These are phyloP conservation scores for Takifugu bimaculatus DNA, from an alignment of 2,113 vertebrate species.

Conservation along the genomic window DNA sequence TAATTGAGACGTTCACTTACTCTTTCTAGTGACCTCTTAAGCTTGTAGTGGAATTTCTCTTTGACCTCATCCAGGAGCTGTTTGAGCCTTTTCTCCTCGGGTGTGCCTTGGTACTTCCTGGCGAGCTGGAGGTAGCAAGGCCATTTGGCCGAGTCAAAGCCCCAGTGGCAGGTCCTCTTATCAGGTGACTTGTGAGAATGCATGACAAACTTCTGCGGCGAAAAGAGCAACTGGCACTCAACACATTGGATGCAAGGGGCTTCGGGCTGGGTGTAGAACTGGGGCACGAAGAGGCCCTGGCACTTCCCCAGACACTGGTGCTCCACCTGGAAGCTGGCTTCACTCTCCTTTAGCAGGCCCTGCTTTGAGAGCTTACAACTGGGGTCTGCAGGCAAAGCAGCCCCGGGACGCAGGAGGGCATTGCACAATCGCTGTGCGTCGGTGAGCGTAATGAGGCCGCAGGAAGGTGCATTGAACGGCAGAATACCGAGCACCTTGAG, in stretches of 20 bases:
- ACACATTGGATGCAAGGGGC: constrained; percentile 92
- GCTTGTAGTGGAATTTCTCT: constrained; percentile 87
- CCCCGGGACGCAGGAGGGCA: constrained; percentile 86
- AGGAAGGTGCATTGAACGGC: constrained; percentile 95
- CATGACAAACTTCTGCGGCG: constrained; percentile 96
- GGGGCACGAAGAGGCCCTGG: constrained; percentile 93
- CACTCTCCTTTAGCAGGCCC: constrained; percentile 85
- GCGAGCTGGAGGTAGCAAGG: constrained; percentile 95
- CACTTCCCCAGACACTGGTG: constrained; percentile 97
- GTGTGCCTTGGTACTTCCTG: constrained; percentile 85
- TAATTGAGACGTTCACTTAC: constrained; percentile 74
- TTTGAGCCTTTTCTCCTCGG: constrained; percentile 84
- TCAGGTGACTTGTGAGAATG: constrained; percentile 94
- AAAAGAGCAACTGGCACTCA: constrained; percentile 95
- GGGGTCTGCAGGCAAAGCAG: constrained; percentile 78
- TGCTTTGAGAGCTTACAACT: constrained; percentile 78
- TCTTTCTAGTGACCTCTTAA: constrained; percentile 83
- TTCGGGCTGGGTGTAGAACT: constrained; percentile 89
- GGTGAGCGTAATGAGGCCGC: constrained; percentile 93
- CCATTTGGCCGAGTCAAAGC: constrained; percentile 97
- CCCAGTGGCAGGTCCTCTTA: constrained; percentile 99
- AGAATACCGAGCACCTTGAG: constrained; percentile 96
- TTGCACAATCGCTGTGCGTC: constrained; percentile 97
- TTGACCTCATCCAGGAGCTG: constrained; percentile 91
- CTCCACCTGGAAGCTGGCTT: constrained; percentile 93